These are phyloP conservation scores for Mesitornis unicolor DNA, from an alignment of 2,113 vertebrate genomes.

Conservation along the genomic window DNA sequence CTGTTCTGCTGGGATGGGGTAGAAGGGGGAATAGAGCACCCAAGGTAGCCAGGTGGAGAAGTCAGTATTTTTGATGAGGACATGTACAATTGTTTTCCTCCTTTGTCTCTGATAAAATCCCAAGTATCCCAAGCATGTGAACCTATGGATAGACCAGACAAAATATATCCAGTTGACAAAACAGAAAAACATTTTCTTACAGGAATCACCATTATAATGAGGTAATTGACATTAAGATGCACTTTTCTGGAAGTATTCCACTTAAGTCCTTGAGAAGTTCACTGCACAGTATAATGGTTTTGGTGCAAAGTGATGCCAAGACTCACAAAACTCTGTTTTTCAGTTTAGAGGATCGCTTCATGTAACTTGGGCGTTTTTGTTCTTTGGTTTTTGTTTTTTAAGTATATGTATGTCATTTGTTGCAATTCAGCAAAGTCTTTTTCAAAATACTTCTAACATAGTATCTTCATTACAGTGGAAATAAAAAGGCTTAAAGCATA, in stretches of 20 bases:
- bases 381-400: too few species aligned
- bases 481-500: background rate
- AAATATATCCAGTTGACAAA: background rate
- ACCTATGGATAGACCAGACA: background rate
- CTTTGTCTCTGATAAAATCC: background rate
- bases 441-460: background rate
- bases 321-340: background rate
- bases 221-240: background rate
- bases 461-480: background rate
- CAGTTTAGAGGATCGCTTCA: background rate
- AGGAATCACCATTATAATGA: background rate
- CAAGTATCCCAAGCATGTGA: background rate
- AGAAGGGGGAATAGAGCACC: background rate
- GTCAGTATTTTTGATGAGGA: background rate
- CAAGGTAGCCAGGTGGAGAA: background rate
- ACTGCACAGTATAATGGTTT: background rate
- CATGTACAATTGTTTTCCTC: background rate
- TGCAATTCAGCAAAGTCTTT: background rate
- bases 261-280: background rate
- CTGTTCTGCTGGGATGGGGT: background rate
- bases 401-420: background rate
- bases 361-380: accelerated
- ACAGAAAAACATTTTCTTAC: background rate
- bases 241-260: background rate
- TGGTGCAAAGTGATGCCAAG: background rate